A percentile compares a stretch with the other conserved stretches of the same genome.
phyloP scores from a whole-genome alignment of 2,113 vertebrate genomes.

The Cyphomyrus plagiostoma region DNA sequence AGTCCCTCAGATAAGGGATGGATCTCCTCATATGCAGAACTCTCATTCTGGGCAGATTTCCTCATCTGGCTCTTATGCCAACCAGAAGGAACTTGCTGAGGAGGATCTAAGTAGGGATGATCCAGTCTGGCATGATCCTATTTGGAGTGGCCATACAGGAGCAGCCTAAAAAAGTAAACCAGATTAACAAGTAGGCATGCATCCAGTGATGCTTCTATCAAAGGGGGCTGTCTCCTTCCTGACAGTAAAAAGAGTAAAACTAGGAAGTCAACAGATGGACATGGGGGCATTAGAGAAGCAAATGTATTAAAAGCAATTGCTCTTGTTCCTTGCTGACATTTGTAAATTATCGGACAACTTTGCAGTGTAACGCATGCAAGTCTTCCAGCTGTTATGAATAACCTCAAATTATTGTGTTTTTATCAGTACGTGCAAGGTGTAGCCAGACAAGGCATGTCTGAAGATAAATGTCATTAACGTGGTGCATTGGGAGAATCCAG shows the following conservation, averaged over 20 bases:
- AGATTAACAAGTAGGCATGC: background rate
- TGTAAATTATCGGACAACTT: conserved; percentile 29
- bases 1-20: background rate
- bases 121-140: background rate
- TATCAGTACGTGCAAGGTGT: background rate
- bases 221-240: conserved; percentile 43
- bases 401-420: conserved; percentile 20
- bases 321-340: conserved; percentile 6
- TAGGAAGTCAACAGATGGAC: background rate
- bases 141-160: background rate
- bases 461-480: background rate
- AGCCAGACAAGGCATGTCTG: background rate
- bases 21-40: background rate
- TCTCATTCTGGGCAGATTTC: background rate
- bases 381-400: conserved; percentile 25
- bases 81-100: background rate
- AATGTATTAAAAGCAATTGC: background rate
- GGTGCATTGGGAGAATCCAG: background rate
- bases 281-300: background rate
- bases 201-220: background rate
- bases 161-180: background rate
- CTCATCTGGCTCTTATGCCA: background rate
- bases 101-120: conserved; percentile 36
- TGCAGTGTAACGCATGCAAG: conserved; percentile 25
- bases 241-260: background rate